Base-by-base conservation (phyloP, 1,140 invertebrate genomes). In the Halesus radiatus region DNA sequence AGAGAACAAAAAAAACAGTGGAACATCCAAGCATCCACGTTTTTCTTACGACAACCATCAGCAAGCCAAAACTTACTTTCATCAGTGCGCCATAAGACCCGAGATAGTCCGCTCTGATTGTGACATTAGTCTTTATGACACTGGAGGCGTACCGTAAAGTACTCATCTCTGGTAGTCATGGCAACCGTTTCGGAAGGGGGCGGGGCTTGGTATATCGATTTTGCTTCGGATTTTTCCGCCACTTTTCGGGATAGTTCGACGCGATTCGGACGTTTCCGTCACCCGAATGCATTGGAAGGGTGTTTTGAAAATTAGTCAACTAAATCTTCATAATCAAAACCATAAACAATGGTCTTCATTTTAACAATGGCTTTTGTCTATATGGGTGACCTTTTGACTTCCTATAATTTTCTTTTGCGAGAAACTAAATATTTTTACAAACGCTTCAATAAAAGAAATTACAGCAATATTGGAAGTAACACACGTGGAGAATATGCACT, bases 101-200 rank as follows among this genome's bases (percentile, higher is more conserved):
- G 15, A 22, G n/a, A 16, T 66, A 13, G 62, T 29, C 62, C 32
- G 72, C 53, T 2, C 13, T 5, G 13, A 18, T 54, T 54, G n/a
- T 23, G 4, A 53, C 50, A 10, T 74, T 23, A 20, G 20, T n/a
- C 72, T 7, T 74, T 74, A 16, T 74, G 72, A 20, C 22, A 58
- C 16, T 37, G 72, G 32, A 23, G 16, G 23, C 13, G 23, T 74
- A 23, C 16, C 23, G 10, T 23, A 18, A 52, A 22, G 72, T 74
- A 74, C 72, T 74, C 53, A 74, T 74, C 62, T 56, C 60, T 45
- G 56, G 76, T 77, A 64, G 22, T 62, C 60, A 77, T 77, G 76
- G 62, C 76, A 20, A 77, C 76, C 62, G 45, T 76, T 77, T 77
- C 76, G 45, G 52, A 77, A 66, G 76, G 58, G 60, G 76, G 76